Base-by-base conservation (phyloP, 2,888 invertebrate species). In the Heliconius charithonia region DNA sequence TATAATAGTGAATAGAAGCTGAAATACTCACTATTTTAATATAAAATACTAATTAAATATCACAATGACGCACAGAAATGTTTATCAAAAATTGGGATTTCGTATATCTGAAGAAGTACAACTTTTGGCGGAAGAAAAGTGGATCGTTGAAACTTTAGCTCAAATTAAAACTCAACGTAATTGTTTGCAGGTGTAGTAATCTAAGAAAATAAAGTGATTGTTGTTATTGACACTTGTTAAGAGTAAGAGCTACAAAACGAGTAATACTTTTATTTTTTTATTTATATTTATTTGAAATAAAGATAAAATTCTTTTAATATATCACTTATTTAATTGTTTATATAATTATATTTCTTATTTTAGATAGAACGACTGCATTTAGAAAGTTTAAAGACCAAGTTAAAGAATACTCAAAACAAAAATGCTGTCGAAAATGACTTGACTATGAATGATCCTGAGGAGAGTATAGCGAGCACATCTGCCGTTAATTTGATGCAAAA, bases 331-430 rank as follows among this genome's bases (percentile, higher is more conserved):
- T 45, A n/a, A 2, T 6, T 25, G 12, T 2, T 27, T 70, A 51
- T n/a, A 70, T 51, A 27, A 70, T 25, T 37, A 59, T 32, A 37
- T 62, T 22, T 45, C 76, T 75, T 75, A 25, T 86, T 87, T 63
- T 82, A 94, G 94, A 92, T 94, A 45, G 94, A 94, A 85, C 86
- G 89, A 78, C 83, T 93, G 4, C 92, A 93, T 59, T 83, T 93
- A 37, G 91, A 93, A 81, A 90, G 89, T 80, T 81, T 90, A 75
- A 88, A 88, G 81, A 80, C 84, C 7, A 79, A 82, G 69, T 22
- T 85, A 7, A 82, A 81, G 77, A 79, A 74, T 73, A 69, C 63
- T 77, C 51, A 32, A 13, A 56, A 76, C 32, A 69, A 77, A 63
- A 67, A 78, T 69, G 41, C n/a, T 3, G 19, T 79, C 63, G 25